Evolutionary conservation across 2,113 vertebrate species (phyloP), one percentile per base, ranked within the genome.

Genomic region (Stigmatopora nigra): DNA sequence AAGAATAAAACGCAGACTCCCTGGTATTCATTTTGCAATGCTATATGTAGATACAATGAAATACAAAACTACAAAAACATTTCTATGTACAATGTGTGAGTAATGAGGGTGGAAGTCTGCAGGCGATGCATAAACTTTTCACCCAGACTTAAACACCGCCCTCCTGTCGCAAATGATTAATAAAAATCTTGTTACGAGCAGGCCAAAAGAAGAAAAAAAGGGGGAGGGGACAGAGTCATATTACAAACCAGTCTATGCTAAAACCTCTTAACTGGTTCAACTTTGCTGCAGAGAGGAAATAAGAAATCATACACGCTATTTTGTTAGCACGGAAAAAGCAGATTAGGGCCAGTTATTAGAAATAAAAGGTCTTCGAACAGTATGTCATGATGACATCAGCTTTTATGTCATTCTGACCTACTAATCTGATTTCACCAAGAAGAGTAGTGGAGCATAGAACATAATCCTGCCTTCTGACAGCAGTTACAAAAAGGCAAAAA

Each of bases 351-450:
- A 64, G 41, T 31, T n/a, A 45, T 51, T 36, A 20, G 20, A 58
- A 73, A 72, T 22, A 31, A 53, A 64, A 63, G n/a, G 31, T 36
- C 31, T 64, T 47, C 17, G 36, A 16, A 17, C 22, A 44, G 47
- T 8, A 17, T 47, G 72, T 60, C 68, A 41, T 5, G 47, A 67
- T 71, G 76, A 81, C 73, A 47, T 67, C 46, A 60, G n/a, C 6
- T 8, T 36, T 88, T 88, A 84, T 71, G 70, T 82, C 80, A 87
- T 62, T 11, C 7, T 81, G 87, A 83, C 88, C 85, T 70, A 90
- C 83, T 87, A 87, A 87, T 85, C 80, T 72, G 22, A 79, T 79
- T 79, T 76, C 62, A 77, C 61, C 75, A 62, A 74, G 68, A 46
- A 38, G 71, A 20, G 77, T 69, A 69, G 81, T 1, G 3, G 52